Evolutionary conservation across 1,140 invertebrate genomes (phyloP), one percentile per base, ranked within the genome.

Genomic region (Dermatophagoides farinae): DNA sequence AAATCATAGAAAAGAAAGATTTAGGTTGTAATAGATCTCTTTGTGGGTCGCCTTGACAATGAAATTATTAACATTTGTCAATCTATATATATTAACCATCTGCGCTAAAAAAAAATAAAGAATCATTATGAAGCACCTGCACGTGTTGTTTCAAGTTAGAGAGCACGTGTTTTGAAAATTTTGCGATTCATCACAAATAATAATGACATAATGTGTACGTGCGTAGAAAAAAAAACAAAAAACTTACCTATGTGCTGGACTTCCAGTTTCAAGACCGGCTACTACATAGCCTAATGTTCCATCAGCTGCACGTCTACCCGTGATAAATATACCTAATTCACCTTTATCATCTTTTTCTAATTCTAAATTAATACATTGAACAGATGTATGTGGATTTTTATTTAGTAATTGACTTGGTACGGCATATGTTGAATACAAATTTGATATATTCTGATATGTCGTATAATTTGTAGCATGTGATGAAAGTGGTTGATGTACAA

Each of bases 281-380:
- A 89, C 82, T 65, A 86, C 76, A 70, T 86, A 88, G 12, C 84
- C 84, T 52, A 83, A 78, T 16, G 82, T 76, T 12, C 79, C 80
- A 59, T 79, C 77, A 1, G 77, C 72, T 39, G 79, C 74, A 65
- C 77, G 78, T 1, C 81, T 82, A 69, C 85, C 85, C 1, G 84
- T 83, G 57, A 89, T 86, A 66, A 85, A 84, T 65, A 89, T 85
- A 2, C 86, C 86, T 18, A 89, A 70, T 70, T 84, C 84, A 67
- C 84, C 81, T 40, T 75, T 72, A 0, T 79, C 75, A 61, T 77
- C 77, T 67, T 82, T 81, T 8, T 76, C 70, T 20, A 88, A 76
- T 9, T n/a, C 40, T n/a, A 61, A 43, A 8, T 51, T 49, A 11
- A 55, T 23, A 40, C 62, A 44, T 9, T 61, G 60, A 1, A 55